Conservation (phyloP, 2,797 vertebrate genomes). For the Eurystomus glaucurus region DNA sequence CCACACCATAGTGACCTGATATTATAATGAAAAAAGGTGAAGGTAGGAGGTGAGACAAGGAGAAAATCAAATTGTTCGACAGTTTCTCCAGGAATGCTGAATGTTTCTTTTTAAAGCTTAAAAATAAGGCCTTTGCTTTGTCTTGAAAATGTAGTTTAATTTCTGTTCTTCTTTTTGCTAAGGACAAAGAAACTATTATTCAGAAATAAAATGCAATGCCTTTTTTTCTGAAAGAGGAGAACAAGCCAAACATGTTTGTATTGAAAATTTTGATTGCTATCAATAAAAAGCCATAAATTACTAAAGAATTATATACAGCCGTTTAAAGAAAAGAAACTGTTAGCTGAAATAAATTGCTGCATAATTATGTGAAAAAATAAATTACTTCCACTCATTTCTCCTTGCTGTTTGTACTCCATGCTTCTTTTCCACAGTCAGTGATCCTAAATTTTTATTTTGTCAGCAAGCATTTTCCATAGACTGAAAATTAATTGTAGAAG, state of each 20-base stretch:
- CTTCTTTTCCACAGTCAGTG: not conserved
- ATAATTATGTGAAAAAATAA: constrained; percentile 63
- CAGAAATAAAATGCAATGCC: constrained; percentile 4
- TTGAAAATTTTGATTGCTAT: constrained; percentile 54
- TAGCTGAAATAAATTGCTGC: constrained; percentile 47
- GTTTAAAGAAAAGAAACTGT: constrained; percentile 38
- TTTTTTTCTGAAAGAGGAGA: not conserved
- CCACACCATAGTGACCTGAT: not conserved
- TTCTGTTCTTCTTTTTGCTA: not conserved
- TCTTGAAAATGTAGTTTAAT: constrained; percentile 2
- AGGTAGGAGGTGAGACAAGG: not conserved
- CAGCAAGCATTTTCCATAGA: not conserved
- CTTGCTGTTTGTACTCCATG: not conserved
- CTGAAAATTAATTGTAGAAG: constrained; percentile 14
- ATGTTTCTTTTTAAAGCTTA: not conserved
- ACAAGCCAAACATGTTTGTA: constrained; percentile 2
- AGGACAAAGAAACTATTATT: not conserved
- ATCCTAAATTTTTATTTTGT: not conserved
- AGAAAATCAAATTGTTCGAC: not conserved
- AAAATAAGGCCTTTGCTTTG: constrained; percentile 12
- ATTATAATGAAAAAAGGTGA: not conserved
- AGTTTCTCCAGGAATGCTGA: not conserved
- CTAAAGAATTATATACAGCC: not conserved
- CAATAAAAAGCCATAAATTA: constrained; percentile 43
- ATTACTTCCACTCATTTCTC: constrained; percentile 58